These are phyloP conservation scores for Leuciscus idus DNA, from an alignment of 2,113 vertebrate species.

Conservation along the genomic window DNA sequence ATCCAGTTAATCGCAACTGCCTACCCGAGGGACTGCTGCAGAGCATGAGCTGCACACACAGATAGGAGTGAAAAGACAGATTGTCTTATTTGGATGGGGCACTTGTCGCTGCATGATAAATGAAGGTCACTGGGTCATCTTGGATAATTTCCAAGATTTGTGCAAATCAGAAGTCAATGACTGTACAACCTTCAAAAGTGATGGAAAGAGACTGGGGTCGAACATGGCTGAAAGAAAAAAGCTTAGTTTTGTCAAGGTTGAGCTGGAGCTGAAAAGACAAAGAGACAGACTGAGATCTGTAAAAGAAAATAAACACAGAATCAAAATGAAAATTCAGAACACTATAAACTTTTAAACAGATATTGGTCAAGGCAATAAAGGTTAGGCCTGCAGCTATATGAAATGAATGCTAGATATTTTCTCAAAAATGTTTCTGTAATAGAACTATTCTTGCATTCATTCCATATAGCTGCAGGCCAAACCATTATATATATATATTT, in stretches of 20 bases:
- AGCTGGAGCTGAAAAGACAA: not conserved
- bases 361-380: not conserved
- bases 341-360: conserved; percentile 9
- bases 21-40: conserved; percentile 23
- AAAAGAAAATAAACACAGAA: not conserved
- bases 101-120: conserved; percentile 5
- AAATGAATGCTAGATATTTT: not conserved
- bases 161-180: conserved; percentile 29
- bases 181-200: conserved; percentile 18
- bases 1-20: conserved; percentile 53
- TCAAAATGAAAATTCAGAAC: conserved; percentile 9
- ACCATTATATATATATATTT: not conserved
- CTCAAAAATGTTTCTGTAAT: not conserved
- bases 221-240: not conserved
- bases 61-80: not conserved
- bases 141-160: conserved; percentile 31
- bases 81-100: not conserved
- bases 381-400: not conserved
- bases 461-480: not conserved
- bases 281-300: conserved; percentile 7
- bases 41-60: conserved; percentile 1
- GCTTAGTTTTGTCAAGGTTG: conserved; percentile 34
- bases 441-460: not conserved
- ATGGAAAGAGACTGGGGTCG: conserved; percentile 30
- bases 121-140: conserved; percentile 31